Evolutionary conservation across 2,888 invertebrate species (phyloP), one percentile per base, ranked within the genome.

Genomic region (Nipponacmea schrenckii): DNA sequence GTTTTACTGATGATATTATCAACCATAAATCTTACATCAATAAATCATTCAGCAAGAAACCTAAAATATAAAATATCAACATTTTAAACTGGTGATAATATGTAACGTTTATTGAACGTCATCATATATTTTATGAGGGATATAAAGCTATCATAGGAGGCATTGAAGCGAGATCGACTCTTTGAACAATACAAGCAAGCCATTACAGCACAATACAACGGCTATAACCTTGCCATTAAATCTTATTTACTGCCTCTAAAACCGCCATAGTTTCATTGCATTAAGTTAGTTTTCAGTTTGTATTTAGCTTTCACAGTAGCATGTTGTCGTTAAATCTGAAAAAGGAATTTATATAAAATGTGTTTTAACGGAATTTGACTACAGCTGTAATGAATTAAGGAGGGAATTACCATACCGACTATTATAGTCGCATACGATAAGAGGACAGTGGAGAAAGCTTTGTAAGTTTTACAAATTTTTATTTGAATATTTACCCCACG

Each of bases 401-500:
- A 39, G 1, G 39, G 39, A 39, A 39, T 8, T 39, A 39, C 39
- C 39, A 10, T 39, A 39, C 10, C 8, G 39, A 8, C 39, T 39
- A 39, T 8, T 39, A 39, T 5, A 39, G 39, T 39, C 39, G 39
- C 39, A 39, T 39, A 5, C 39, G 39, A 12, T 14, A 56, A 56
- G 56, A 24, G 24, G 20, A 56, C 20, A 56, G 56, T 56, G 56
- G 20, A 56, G 56, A 56, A 56, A 56, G 20, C 56, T 56, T 56
- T 56, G 56, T 56, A 56, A 56, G 56, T 56, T 56, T 56, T 24
- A 56, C 56, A 56, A 56, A 56, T 56, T 56, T 56, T 24, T 56
- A 24, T 56, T 56, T 56, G 56, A 56, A 56, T 56, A 56, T 56
- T 56, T 56, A 24, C 56, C 12, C 56, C 56, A 10, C 10, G 56